phyloP scores from a whole-genome alignment of 2,113 vertebrate species.

The Elaphurus davidianus region DNA sequence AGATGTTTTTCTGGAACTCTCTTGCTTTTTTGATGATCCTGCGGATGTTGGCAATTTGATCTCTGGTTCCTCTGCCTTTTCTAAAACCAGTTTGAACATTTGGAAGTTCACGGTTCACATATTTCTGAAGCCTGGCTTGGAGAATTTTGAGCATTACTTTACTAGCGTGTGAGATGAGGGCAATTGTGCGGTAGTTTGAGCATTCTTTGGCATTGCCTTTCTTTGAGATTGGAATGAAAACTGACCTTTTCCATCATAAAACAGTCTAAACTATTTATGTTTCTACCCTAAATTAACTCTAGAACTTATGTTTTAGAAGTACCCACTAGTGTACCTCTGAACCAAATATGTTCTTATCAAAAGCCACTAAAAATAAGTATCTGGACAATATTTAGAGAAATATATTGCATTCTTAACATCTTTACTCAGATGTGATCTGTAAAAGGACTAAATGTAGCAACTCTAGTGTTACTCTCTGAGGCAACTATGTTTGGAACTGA shows the following conservation, averaged over 20 bases:
- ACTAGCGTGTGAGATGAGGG: neutral
- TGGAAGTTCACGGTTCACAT: neutral
- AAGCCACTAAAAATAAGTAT: constrained; percentile 16
- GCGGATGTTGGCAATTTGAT: neutral
- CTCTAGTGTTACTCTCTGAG: constrained; percentile 28
- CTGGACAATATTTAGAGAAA: constrained; percentile 52
- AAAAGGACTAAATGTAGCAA: constrained; percentile 42
- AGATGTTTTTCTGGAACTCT: neutral
- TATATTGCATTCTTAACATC: constrained; percentile 39
- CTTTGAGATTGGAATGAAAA: neutral
- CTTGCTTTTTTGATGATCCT: neutral
- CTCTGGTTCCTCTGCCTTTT: neutral
- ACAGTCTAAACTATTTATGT: neutral
- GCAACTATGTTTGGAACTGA: constrained; percentile 34
- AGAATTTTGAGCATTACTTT: neutral
- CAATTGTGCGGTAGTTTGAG: neutral
- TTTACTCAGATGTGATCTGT: constrained; percentile 40
- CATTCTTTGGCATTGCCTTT: neutral
- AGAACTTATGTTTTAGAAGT: constrained; percentile 20
- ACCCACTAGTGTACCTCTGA: neutral
- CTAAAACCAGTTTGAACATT: neutral
- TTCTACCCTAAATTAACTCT: neutral
- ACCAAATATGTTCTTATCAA: neutral
- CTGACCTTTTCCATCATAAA: neutral
- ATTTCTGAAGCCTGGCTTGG: neutral